Base-by-base conservation (phyloP, 2,888 invertebrate genomes). In the Nomada hirtipes region DNA sequence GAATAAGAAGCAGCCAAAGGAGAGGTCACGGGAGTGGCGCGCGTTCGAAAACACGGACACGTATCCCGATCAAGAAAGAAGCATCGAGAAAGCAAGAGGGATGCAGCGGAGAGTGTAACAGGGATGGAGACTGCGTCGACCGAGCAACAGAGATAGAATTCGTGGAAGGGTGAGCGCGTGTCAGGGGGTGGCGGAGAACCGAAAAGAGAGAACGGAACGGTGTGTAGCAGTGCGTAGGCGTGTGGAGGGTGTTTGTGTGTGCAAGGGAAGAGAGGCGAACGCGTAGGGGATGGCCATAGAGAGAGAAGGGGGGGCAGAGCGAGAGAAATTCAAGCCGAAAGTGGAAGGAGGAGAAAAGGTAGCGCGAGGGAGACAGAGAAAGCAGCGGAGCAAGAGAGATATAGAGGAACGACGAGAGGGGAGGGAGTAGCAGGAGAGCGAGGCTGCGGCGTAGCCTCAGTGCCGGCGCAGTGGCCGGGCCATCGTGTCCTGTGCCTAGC, bases 391-490 rank as follows among this genome's bases (percentile, higher is more conserved):
- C 47, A 65, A 42, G 36, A 47, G 79, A 73, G 75, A 57, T 64
- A 53, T 71, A 26, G 75, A 76, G 52, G 77, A 26, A 61, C 50
- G 69, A 44, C 26, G 67, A 65, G 61, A 71, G 59, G 73, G 73
- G 83, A 83, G 87, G 89, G 88, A 89, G 89, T 90, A 91, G 90
- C 91, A 93, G 93, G 92, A 92, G 92, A 91, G 91, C 92, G 92
- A 91, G 92, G 92, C 93, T 92, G 93, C 92, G 92, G 91, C 92
- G 92, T 91, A 91, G 92, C 92, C 91, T 93, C 93, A 93, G 93
- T 93, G 93, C 92, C 93, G 93, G 93, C 93, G 93, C 93, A 93
- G 93, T 93, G 93, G 93, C 93, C 93, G 93, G 93, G 93, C 93
- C 92, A 92, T 91, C 92, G 93, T 92, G 93, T 92, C 92, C 93